Base-by-base conservation (phyloP, 2,113 vertebrate species). In the Vidua chalybeata region DNA sequence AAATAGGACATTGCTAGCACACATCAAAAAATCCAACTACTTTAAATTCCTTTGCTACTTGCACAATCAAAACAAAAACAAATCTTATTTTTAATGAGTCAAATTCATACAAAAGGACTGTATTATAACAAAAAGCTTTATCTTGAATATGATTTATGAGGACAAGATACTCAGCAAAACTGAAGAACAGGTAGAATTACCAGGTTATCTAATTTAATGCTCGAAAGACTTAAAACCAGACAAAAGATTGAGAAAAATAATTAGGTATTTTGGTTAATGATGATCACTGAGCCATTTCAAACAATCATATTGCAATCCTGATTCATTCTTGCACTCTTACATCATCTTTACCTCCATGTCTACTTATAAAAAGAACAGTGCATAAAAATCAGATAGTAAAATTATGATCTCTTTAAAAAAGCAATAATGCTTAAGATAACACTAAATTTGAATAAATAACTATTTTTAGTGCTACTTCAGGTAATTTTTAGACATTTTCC, bases 401-500 rank as follows among this genome's bases (percentile, higher is more conserved):
- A 75, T 75, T 74, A 64, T 11, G 3, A 35, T 13, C 6, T 35
- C 39, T 63, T 49, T 0, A 24, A 67, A 87, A 73, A 80, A 55
- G 2, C 3, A 94, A 19, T 35, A 79, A 74, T 63, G 18, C 7
- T 71, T 49, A 27, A 92, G 56, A 84, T 52, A 63, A 59, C 1
- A 63, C 12, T 51, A 56, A 17, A 93, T 89, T 87, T 94, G 48
- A 84, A 89, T 87, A 78, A 71, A 31, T 27, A 68, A 48, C 68
- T 91, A 49, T 84, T 93, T 88, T 90, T 72, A 27, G 56, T 71
- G 18, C 48, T 77, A 37, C 37, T 68, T 90, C 24, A 86, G 58
- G 31, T 72, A 68, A 73, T 66, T 93, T 96, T 92, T 94, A 95
- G 77, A 77, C 9, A 19, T 54, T 45, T 94, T 93, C 87, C 80